Percentiles rank a stretch among this genome's conserved stretches.
Conservation (phyloP, 2,113 vertebrate genomes). For the Melanotaenia duboulayi region DNA sequence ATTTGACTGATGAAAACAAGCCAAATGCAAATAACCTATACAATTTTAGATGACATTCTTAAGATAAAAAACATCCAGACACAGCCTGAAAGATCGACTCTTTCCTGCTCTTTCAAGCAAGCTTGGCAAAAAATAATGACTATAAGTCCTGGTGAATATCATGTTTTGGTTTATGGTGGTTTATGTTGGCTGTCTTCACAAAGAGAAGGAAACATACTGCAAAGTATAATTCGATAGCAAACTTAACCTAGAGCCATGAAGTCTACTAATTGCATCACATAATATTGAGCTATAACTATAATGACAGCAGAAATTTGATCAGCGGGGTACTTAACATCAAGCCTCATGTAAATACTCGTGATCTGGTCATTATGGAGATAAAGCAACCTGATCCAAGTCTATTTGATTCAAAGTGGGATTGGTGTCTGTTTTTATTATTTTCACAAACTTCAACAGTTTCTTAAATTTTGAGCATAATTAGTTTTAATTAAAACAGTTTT, state of each 20-base stretch:
- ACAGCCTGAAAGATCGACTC: background rate
- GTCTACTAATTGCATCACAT: slow-evolving; percentile 4
- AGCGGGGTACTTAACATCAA: background rate
- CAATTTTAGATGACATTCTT: no score
- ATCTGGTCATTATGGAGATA: slow-evolving; percentile 28
- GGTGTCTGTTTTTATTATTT: background rate
- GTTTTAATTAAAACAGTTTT: background rate
- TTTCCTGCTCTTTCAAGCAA: background rate
- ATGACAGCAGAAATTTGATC: background rate
- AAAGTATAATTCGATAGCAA: background rate
- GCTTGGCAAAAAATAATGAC: background rate
- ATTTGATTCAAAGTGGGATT: background rate
- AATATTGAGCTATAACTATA: slow-evolving; percentile 28
- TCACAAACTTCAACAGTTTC: no score
- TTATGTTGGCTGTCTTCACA: background rate
- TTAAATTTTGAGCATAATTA: no score
- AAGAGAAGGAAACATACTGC: background rate
- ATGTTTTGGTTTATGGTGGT: no score
- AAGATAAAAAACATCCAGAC: no score
- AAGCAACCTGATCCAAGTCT: background rate
- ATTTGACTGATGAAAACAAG: no score
- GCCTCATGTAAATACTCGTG: slow-evolving; percentile 6
- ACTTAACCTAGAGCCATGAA: slow-evolving; percentile 29
- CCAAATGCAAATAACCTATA: no score
- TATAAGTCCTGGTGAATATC: no score